Percentiles rank a stretch among this genome's conserved stretches.
phyloP scores from a whole-genome alignment of 2,888 invertebrate species.

The Drosophila birchii region DNA sequence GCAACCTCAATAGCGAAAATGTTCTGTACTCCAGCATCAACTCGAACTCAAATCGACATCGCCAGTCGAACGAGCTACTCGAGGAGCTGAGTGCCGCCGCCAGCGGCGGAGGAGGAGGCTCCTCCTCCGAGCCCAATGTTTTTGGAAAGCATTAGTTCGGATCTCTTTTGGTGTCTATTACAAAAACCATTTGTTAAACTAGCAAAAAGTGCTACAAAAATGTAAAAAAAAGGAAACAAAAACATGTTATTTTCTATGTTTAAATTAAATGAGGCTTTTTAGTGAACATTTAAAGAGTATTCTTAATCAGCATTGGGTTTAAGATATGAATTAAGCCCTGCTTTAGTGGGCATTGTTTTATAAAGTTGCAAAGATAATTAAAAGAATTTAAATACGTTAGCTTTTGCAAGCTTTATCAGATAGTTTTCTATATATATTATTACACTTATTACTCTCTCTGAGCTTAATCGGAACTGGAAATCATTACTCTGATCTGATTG shows the following conservation, averaged over 20 bases:
- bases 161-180: conserved; percentile 1
- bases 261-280: conserved; percentile 16
- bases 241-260: conserved; percentile 3
- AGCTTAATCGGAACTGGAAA: not conserved
- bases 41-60: conserved; percentile 75
- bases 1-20: conserved; percentile 62
- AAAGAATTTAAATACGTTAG: too few relatives aligned
- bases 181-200: conserved; percentile 49
- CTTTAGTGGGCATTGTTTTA: too few relatives aligned
- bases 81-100: conserved; percentile 73
- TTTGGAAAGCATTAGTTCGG: conserved; percentile 68
- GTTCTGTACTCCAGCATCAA: conserved; percentile 53
- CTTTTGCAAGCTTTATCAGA: not conserved
- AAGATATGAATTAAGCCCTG: too few relatives aligned
- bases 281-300: not conserved
- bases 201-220: conserved; percentile 81
- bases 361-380: too few relatives aligned
- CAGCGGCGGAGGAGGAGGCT: conserved; percentile 36
- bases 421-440: not conserved
- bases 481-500: not conserved
- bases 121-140: conserved; percentile 67
- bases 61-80: conserved; percentile 82
- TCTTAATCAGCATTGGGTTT: not conserved
- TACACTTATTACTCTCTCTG: not conserved
- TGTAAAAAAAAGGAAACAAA: conserved; percentile 50